These are phyloP conservation scores for Oryzias melastigma DNA, from an alignment of 2,113 vertebrate species.

Conservation along the genomic window DNA sequence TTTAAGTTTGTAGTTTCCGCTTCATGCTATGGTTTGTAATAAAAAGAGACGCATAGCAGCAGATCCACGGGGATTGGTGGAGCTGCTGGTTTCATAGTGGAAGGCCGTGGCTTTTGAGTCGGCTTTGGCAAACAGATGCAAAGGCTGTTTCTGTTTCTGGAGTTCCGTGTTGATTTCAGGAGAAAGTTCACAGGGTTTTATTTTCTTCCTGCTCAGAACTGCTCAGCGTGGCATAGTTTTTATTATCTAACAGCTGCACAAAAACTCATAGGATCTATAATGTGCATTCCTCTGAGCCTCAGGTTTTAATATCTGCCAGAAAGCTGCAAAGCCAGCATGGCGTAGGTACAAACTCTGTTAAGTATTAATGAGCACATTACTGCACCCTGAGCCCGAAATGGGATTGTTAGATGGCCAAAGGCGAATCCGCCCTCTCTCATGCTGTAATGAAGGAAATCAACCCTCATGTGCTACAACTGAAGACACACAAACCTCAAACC, in stretches of 20 bases:
- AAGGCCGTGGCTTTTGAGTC: background rate
- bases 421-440: conserved; percentile 20
- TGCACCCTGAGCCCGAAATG: conserved; percentile 39
- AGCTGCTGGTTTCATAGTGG: background rate
- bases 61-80: background rate
- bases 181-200: conserved; percentile 27
- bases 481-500: conserved; percentile 39
- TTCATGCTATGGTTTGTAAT: background rate
- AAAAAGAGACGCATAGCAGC: background rate
- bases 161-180: background rate
- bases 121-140: background rate
- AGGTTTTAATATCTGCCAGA: conserved; percentile 42
- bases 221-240: background rate
- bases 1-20: too few relatives aligned
- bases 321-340: conserved; percentile 21
- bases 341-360: conserved; percentile 32
- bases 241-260: conserved; percentile 21
- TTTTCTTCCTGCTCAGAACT: conserved; percentile 14
- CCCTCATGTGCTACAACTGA: conserved; percentile 32
- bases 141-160: background rate
- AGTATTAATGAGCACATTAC: conserved; percentile 61
- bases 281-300: conserved; percentile 9
- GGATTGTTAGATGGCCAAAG: conserved; percentile 39
- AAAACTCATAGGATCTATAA: conserved; percentile 33
- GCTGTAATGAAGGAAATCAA: conserved; percentile 37